Percentiles rank a stretch among this genome's conserved stretches.
These are phyloP conservation scores for Perognathus longimembris DNA, from an alignment of 2,113 vertebrate species.

Conservation along the genomic window DNA sequence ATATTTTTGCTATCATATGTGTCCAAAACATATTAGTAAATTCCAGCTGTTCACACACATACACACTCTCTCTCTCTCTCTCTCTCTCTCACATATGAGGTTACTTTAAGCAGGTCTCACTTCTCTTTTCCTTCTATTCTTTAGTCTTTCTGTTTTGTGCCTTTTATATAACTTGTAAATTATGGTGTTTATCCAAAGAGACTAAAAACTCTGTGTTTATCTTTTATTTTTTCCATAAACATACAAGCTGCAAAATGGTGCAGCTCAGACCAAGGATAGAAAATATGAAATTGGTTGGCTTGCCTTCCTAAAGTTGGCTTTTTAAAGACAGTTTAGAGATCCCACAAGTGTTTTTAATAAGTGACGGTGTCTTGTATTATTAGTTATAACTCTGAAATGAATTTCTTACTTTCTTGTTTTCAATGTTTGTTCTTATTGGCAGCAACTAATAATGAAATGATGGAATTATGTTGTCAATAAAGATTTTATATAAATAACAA, in stretches of 20 bases:
- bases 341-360: slow-evolving; percentile 61
- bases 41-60: no score
- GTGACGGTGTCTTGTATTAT: slow-evolving; percentile 10
- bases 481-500: slow-evolving; percentile 32
- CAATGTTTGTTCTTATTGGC: slow-evolving; percentile 5
- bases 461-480: slow-evolving; percentile 48
- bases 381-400: slow-evolving; percentile 48
- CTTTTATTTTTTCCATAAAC: neutral
- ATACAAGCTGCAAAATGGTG: neutral
- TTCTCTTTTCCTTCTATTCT: slow-evolving; percentile 23
- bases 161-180: neutral
- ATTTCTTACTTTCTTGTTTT: slow-evolving; percentile 56
- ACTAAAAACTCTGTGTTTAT: slow-evolving; percentile 57
- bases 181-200: neutral
- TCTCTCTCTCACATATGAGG: no score
- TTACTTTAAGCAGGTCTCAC: neutral
- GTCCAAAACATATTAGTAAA: no score
- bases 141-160: neutral
- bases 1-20: no score
- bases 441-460: slow-evolving; percentile 38
- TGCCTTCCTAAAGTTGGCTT: slow-evolving; percentile 60
- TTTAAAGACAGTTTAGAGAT: slow-evolving; percentile 13
- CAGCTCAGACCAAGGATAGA: slow-evolving; percentile 7
- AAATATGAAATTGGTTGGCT: slow-evolving; percentile 58
- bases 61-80: no score